phyloP scores from a whole-genome alignment of 2,888 invertebrate genomes.

The Plagodis pulveraria region DNA sequence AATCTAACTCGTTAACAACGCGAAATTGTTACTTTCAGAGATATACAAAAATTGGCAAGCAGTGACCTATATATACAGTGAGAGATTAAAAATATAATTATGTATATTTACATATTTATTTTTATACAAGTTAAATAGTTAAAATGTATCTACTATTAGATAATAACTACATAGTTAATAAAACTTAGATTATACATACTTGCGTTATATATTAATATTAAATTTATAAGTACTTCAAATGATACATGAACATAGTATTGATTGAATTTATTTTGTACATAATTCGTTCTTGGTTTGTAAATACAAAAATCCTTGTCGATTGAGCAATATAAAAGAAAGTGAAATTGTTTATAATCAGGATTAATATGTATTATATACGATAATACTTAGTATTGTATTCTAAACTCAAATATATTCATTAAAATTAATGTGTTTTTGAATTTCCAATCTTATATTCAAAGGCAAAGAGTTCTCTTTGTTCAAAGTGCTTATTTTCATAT shows the following conservation, averaged over 20 bases:
- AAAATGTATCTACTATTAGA: conserved; percentile 11
- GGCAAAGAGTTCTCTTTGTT: too few species aligned
- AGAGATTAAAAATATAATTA: background rate
- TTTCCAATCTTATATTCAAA: conserved; percentile 23
- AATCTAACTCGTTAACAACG: too few species aligned
- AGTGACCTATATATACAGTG: too few species aligned
- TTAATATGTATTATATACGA: conserved; percentile 66
- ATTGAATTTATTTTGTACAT: conserved; percentile 30
- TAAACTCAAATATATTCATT: conserved; percentile 69
- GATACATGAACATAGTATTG: background rate
- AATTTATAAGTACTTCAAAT: background rate
- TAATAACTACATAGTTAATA: conserved; percentile 2
- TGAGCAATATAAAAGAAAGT: conserved; percentile 36
- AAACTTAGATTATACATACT: conserved; percentile 1
- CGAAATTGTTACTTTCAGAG: too few species aligned
- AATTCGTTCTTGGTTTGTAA: conserved; percentile 34
- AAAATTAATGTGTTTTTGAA: conserved; percentile 42
- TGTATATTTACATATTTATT: conserved; percentile 14
- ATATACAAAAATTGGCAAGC: too few species aligned
- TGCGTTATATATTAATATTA: conserved; percentile 2
- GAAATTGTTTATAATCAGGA: conserved; percentile 59
- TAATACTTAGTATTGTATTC: conserved; percentile 57
- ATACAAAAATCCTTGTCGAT: conserved; percentile 24
- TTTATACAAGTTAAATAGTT: conserved; percentile 18
- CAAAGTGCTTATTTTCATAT: too few species aligned